Percentiles rank a stretch among this genome's conserved stretches.
Conservation (phyloP, 35 echinoderm and acorn worm genomes). For the Holothuria glaberrima region DNA sequence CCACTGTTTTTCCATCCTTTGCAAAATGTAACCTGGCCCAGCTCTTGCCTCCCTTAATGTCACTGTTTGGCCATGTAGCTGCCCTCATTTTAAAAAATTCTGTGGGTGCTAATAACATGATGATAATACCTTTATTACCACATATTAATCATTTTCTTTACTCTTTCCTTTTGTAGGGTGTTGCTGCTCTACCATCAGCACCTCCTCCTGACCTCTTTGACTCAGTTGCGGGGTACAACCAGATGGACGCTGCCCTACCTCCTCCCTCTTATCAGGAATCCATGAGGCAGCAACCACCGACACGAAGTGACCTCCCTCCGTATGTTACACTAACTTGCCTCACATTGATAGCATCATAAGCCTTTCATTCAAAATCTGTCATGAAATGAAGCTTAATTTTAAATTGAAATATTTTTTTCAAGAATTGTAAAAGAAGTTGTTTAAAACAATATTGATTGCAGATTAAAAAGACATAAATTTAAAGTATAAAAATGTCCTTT, state of each 20-base stretch:
- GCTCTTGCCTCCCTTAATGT: no score
- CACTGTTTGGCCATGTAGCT: no score
- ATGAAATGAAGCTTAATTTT: not conserved
- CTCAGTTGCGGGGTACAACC: slow-evolving; percentile 27
- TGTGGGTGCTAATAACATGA: no score
- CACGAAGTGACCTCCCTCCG: slow-evolving; percentile 28
- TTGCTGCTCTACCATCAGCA: slow-evolving; percentile 11
- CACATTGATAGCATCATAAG: no score
- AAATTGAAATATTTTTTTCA: not conserved
- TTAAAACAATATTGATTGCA: not conserved
- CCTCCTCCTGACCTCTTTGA: slow-evolving; percentile 3
- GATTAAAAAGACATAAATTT: not conserved
- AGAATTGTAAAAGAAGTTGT: not conserved
- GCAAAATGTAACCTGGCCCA: no score
- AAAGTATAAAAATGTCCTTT: not conserved
- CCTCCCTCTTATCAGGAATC: slow-evolving; percentile 47
- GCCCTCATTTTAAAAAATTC: no score
- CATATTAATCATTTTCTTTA: not conserved
- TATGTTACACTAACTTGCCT: not conserved
- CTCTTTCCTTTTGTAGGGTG: not conserved
- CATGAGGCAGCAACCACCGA: slow-evolving; percentile 17
- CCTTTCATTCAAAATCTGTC: not conserved
- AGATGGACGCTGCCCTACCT: slow-evolving; percentile 34
- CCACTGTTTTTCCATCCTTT: no score
- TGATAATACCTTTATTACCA: no score